phyloP scores from a whole-genome alignment of 2,113 vertebrate species.

The Oplegnathus fasciatus region DNA sequence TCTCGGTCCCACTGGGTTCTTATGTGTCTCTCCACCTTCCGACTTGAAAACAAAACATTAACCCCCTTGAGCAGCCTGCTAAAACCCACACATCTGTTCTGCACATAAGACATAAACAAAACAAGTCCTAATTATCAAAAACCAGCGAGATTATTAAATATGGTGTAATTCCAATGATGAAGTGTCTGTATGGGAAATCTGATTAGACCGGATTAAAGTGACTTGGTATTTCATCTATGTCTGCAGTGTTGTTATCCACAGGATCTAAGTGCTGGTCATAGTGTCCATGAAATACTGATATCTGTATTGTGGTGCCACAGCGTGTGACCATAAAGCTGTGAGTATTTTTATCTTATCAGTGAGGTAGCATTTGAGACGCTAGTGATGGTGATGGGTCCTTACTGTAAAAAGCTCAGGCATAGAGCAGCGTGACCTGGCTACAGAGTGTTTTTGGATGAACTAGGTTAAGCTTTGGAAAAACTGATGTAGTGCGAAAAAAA shows the following conservation, averaged over 20 bases:
- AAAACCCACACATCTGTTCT: constrained; percentile 69
- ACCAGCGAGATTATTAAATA: constrained; percentile 53
- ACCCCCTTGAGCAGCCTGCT: constrained; percentile 36
- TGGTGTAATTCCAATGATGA: constrained; percentile 25
- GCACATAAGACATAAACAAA: constrained; percentile 49
- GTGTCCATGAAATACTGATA: not conserved
- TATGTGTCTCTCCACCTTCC: constrained; percentile 64
- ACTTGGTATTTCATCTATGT: constrained; percentile 11
- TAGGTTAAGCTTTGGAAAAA: constrained; percentile 39
- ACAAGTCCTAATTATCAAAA: constrained; percentile 47
- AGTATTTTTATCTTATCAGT: not conserved
- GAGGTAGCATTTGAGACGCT: not conserved
- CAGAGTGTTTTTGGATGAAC: constrained; percentile 10
- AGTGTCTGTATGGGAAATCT: constrained; percentile 3
- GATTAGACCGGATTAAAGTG: constrained; percentile 42
- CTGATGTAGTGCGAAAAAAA: constrained; percentile 28
- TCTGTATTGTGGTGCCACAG: not conserved
- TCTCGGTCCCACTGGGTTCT: constrained; percentile 45
- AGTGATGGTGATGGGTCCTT: not conserved
- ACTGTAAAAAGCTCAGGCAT: not conserved
- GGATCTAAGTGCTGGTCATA: not conserved
- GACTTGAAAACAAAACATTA: constrained; percentile 64
- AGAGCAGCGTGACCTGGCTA: not conserved
- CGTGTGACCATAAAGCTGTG: not conserved
- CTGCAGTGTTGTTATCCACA: not conserved